Evolutionary conservation across 2,888 invertebrate genomes (phyloP), one percentile per base, ranked within the genome.

Genomic region (Azorinus chamasolen): DNA sequence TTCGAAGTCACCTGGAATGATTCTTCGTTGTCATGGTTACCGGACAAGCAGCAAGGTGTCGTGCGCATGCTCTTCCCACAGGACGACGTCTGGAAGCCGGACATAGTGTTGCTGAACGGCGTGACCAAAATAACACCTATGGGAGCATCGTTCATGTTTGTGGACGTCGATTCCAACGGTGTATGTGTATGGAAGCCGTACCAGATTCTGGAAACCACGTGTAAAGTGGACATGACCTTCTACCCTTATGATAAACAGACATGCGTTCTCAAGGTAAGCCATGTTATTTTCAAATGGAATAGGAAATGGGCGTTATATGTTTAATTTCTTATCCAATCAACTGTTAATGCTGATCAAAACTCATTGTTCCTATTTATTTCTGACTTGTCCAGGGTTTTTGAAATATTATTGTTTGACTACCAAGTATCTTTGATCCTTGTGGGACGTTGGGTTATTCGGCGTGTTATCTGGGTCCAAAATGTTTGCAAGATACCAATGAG

Each of bases 11-110:
- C 50, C 12, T 80, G 80, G 80, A 32, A 32, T 8, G 80, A 80
- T 25, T 51, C 45, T 0, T 65, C 46, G 50, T 24, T 80, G 20
- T 43, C 63, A 2, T 80, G 80, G 80, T 59, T 66, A 16, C 80
- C 80, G 22, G 59, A 62, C 2, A 73, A 70, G 50, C 53, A 64
- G 18, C 43, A 51, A 39, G 62, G 55, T 22, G 55, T 76, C 5
- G 46, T 58, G 14, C 41, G 48, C 27, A 20, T 80, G 27, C 58
- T 75, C 3, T n/a, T 80, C 12, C 76, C 70, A 32, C 80, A 80
- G 39, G 53, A 73, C 48, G 80, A 80, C 25, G 12, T 80, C 16
- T 80, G 76, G 80, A 72, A 63, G 32, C 80, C 80, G 4, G 76
- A 73, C 27, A 72, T 80, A 5, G 76, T 62, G 8, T 55, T 74